Evolutionary conservation across 2,797 vertebrate genomes (phyloP).

Genomic region (Alcedo atthis): DNA sequence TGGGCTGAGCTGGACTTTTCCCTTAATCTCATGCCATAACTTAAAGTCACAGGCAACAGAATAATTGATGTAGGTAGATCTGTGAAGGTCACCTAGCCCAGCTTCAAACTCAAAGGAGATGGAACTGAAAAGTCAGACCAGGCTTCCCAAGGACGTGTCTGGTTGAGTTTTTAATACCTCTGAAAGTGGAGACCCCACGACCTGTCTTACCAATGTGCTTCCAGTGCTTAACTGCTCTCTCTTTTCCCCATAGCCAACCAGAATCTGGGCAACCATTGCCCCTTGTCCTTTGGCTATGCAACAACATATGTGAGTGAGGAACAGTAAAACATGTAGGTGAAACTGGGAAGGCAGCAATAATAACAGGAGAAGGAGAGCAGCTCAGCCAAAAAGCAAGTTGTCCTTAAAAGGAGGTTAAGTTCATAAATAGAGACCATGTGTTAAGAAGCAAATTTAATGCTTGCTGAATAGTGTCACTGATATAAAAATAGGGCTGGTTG

Average conservation of each 20-base stretch:
- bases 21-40: constrained; percentile 8
- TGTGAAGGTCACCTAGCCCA: background rate
- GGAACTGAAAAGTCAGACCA: background rate
- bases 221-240: background rate
- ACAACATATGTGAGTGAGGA: background rate
- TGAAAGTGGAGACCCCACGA: background rate
- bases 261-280: background rate
- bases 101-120: background rate
- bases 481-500: constrained; percentile 53
- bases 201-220: background rate
- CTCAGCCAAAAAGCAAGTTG: constrained; percentile 28
- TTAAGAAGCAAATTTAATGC: constrained; percentile 48
- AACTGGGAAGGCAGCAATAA: constrained; percentile 46
- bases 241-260: background rate
- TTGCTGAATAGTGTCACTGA: constrained; percentile 45
- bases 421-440: constrained; percentile 50
- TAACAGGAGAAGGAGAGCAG: background rate
- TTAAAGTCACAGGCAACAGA: background rate
- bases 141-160: background rate
- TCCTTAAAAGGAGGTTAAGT: constrained; percentile 67
- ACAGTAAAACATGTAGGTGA: constrained; percentile 1
- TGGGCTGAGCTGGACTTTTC: background rate
- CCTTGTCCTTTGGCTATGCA: background rate
- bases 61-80: background rate
- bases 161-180: background rate